Base-by-base conservation (phyloP, 2,113 vertebrate species). In the Bolborhynchus lineola region DNA sequence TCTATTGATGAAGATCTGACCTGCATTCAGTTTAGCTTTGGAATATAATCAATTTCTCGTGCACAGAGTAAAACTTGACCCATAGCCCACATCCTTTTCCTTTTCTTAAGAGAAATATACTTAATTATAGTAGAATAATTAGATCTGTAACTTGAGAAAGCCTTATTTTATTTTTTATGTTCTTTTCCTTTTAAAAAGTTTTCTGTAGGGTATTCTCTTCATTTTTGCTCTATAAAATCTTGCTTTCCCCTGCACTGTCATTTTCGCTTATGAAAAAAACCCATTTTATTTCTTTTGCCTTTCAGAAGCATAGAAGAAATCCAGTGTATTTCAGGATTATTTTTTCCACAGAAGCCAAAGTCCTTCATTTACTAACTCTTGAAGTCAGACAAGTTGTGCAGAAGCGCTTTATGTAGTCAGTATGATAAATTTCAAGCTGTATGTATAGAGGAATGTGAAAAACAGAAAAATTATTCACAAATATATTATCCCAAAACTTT, bases 311-410 rank as follows among this genome's bases (percentile, higher is more conserved):
- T 23, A 60, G 67, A 18, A 67, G 46, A 94, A 96, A 90, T 77
- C 15, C 26, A 78, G 39, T 81, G 41, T 82, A 67, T 10, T 82
- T 72, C 46, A 86, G 65, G 44, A 49, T 82, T 85, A 18, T 57
- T 91, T 93, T 72, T 91, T 72, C 64, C 47, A 62, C 57, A 90
- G 79, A 64, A 85, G 42, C 75, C 39, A 81, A 89, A 92, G 75
- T 44, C 69, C 92, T 94, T 95, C n/a, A 78, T 95, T 95, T 93
- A 76, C 72, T 80, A 68, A 82, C 65, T 95, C 82, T 49, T 88
- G 75, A 89, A 96, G 26, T 85, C 80, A 91, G 53, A 80, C n/a
- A 85, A 90, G 67, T 79, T 82, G 63, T 87, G 14, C 35, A 91
- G 53, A 92, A 71, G 39, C 86, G 55, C 64, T 94, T 94, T 82